Evolutionary conservation across 2,797 vertebrate genomes (phyloP), one percentile per base, ranked within the genome.

Genomic region (Artibeus lituratus): DNA sequence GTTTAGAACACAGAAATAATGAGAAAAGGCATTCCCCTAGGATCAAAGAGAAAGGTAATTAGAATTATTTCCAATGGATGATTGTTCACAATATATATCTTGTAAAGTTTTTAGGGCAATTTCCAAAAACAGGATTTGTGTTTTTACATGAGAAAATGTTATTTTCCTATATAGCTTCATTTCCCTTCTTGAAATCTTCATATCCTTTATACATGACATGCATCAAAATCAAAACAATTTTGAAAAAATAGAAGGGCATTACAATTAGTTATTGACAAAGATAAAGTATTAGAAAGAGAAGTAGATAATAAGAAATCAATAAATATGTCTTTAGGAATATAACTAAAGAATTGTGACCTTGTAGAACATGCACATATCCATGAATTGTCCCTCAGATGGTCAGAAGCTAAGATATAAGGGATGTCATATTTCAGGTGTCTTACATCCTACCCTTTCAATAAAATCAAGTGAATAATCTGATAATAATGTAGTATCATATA

Each of bases 41-140:
- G 59, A 67, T 96, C 44, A 92, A 70, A 88, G 29, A 76, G 57
- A 44, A 92, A 87, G 55, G 86, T 90, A 90, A 78, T 51, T 88
- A 59, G 55, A 51, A 90, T 39, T 53, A 26, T 74, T 84, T 87
- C 44, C 15, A 70, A 47, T 53, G 39, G 19, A 47, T 67, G 5
- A 87, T 74, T 81, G 26, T 77, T 91, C 32, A 94, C 42, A 85
- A 49, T 80, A 93, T 81, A 47, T 86, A 90, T 67, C 69, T 62
- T 87, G 35, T 72, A 70, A 94, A 87, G 87, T 93, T 39, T 86
- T 76, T 57, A n/a, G 22, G 49, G 12, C 1, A 10, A 51, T 77
- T 90, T 87, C 18, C 24, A 42, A 62, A 81, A 91, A 89, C 16
- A 19, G 81, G 49, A 62, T 87, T 11, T 76, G 18, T 67, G 10